phyloP scores from a whole-genome alignment of 2,797 vertebrate genomes.

The Bovichtus variegatus region DNA sequence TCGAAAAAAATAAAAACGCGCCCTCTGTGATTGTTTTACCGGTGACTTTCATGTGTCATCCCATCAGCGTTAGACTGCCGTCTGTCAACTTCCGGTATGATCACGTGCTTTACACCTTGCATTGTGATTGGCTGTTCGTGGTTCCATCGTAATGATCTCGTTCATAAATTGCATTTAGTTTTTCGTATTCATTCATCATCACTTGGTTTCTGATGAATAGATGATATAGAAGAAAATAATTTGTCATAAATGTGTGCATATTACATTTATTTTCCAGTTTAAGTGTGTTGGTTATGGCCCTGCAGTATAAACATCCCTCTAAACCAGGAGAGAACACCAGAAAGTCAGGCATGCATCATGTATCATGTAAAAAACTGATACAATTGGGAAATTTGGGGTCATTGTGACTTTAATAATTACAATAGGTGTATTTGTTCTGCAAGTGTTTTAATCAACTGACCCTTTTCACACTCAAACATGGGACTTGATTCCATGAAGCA shows the following conservation, averaged over 20 bases:
- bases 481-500: not conserved
- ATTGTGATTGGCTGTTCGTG: constrained; percentile 37
- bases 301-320: not conserved
- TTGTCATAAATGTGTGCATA: not conserved
- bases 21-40: not conserved
- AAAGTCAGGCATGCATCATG: not conserved
- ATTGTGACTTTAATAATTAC: not conserved
- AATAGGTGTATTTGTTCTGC: not conserved
- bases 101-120: constrained; percentile 30
- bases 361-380: not conserved
- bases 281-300: too few relatives aligned
- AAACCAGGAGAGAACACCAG: not conserved
- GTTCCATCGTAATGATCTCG: too few relatives aligned
- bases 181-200: not conserved
- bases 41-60: constrained; percentile 62
- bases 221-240: not conserved
- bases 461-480: not conserved
- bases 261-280: not conserved
- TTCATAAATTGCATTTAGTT: too few relatives aligned
- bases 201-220: not conserved
- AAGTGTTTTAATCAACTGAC: not conserved
- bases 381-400: not conserved
- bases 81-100: constrained; percentile 43
- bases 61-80: too few relatives aligned
- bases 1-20: not conserved